These are phyloP conservation scores for Meloidogyne chitwoodi DNA, from an alignment of 1,140 invertebrate genomes.

Conservation along the genomic window DNA sequence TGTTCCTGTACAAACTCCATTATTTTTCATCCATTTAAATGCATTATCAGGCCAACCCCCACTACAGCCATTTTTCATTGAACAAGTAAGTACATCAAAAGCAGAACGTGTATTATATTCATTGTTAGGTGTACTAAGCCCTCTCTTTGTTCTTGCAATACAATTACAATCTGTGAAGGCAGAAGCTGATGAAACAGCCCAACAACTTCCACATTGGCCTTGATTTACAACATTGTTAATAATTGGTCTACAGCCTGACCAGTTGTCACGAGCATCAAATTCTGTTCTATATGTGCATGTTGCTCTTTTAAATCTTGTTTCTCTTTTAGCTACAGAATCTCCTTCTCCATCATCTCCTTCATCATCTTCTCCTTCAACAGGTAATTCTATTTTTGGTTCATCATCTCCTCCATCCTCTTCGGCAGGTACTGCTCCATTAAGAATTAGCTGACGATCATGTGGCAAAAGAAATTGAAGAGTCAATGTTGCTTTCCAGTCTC, in stretches of 20 bases:
- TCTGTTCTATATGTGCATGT: not conserved
- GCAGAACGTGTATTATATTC: not conserved
- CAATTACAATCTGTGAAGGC: conserved; percentile 80
- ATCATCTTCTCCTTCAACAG: no score
- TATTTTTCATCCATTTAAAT: not conserved
- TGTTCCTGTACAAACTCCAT: not conserved
- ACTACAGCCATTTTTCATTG: not conserved
- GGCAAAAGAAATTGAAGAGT: no score
- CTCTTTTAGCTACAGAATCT: not conserved
- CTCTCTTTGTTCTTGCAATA: conserved; percentile 73
- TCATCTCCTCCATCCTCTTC: no score
- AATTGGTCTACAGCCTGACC: conserved; percentile 25
- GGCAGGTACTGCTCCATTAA: no score
- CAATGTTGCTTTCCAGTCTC: no score
- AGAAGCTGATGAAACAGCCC: conserved; percentile 42
- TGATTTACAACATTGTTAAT: conserved; percentile 63
- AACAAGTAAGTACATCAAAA: not conserved
- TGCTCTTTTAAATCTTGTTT: no score
- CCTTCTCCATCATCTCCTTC: no score
- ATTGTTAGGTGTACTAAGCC: conserved; percentile 60
- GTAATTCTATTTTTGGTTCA: no score
- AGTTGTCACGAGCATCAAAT: no score
- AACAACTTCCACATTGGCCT: conserved; percentile 61
- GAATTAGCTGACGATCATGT: no score
- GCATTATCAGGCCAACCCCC: not conserved